Conservation (phyloP, 2,888 invertebrate species). For the Tenthredo amoena region DNA sequence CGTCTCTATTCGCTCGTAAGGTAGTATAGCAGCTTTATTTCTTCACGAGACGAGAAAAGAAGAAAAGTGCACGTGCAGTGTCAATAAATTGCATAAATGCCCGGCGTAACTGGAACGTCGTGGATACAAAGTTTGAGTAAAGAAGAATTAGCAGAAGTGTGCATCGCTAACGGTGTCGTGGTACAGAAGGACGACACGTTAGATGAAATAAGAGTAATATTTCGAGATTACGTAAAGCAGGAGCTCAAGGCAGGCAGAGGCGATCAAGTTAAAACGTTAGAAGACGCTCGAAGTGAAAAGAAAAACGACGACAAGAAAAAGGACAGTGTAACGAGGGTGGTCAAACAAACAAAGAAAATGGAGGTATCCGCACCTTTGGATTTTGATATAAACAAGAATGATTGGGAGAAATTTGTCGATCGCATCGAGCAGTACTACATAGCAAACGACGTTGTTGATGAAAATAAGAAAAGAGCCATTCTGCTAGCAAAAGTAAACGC, state of each 20-base stretch:
- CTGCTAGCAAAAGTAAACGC: constrained; percentile 54
- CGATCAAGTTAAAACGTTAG: background rate
- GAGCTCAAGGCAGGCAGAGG: background rate
- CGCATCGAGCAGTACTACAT: constrained; percentile 45
- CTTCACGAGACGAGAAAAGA: too few species aligned
- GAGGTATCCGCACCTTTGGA: background rate
- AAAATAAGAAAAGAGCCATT: constrained; percentile 50
- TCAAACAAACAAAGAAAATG: background rate
- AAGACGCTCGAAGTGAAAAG: background rate
- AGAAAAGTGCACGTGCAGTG: too few species aligned
- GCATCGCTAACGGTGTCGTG: background rate
- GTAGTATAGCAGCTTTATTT: too few species aligned
- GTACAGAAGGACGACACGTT: background rate
- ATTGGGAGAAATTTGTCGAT: constrained; percentile 46
- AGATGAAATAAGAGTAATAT: background rate
- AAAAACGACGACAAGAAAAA: background rate
- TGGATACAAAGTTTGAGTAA: background rate
- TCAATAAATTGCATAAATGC: background rate
- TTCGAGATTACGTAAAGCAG: background rate
- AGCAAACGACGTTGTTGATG: constrained; percentile 50
- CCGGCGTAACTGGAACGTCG: background rate
- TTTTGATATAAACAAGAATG: constrained; percentile 28
- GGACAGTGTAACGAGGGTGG: background rate
- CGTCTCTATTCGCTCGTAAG: too few species aligned
- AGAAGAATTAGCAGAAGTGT: background rate